Conservation (phyloP, 1,140 invertebrate species). For the Drosophila tristis region DNA sequence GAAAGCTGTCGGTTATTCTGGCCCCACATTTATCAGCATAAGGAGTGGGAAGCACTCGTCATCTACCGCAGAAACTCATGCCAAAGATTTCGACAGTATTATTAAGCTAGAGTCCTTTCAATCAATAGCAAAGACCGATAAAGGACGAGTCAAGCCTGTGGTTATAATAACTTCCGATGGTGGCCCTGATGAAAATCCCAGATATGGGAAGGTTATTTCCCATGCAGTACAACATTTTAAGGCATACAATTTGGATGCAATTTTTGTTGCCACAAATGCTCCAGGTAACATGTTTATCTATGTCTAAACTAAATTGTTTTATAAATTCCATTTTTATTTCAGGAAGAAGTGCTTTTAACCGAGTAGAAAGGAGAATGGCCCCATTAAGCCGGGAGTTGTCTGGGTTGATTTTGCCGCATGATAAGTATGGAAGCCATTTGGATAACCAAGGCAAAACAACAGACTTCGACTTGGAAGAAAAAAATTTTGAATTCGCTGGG, state of each 20-base stretch:
- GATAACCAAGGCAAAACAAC: no score
- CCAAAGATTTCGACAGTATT: conserved; percentile 2
- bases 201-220: conserved; percentile 77
- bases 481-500: no score
- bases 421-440: neutral
- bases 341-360: conserved; percentile 64
- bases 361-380: conserved; percentile 71
- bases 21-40: no score
- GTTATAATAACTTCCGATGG: conserved; percentile 59
- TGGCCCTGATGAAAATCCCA: conserved; percentile 84
- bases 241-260: conserved; percentile 78
- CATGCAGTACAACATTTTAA: conserved; percentile 78
- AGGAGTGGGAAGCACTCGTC: neutral
- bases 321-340: conserved; percentile 13
- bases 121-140: neutral
- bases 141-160: conserved; percentile 35
- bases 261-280: conserved; percentile 84
- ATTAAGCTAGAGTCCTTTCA: no score
- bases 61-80: conserved; percentile 1
- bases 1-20: no score
- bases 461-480: no score
- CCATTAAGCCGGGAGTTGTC: conserved; percentile 63
- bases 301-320: conserved; percentile 2
- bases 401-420: conserved; percentile 54
- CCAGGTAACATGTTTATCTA: conserved; percentile 48